Conservation (phyloP, 2,797 vertebrate genomes). For the Anguilla megastoma region DNA sequence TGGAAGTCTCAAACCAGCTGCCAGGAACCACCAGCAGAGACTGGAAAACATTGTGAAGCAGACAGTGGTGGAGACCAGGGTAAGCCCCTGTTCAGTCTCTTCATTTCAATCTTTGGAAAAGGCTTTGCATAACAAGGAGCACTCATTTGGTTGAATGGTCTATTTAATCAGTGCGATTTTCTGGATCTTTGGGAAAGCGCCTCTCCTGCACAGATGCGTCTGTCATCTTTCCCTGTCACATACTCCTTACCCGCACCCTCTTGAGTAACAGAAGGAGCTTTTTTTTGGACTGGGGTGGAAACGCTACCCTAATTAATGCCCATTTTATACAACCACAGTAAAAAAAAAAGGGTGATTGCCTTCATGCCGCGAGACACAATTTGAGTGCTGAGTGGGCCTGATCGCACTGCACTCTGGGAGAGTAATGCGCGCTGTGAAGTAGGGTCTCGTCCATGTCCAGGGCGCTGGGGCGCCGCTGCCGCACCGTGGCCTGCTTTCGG, state of each 20-base stretch:
- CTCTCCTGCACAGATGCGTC: not conserved
- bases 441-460: not conserved
- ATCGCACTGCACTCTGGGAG: not conserved
- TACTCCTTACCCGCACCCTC: conserved; percentile 8
- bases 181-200: not conserved
- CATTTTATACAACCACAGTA: conserved; percentile 12
- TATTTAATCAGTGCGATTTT: conserved; percentile 2
- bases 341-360: not conserved
- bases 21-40: conserved; percentile 80
- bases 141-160: not conserved
- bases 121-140: not conserved
- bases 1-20: fast-evolving
- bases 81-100: conserved; percentile 56
- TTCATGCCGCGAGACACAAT: not conserved
- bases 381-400: not conserved
- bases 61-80: conserved; percentile 74
- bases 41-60: conserved; percentile 81
- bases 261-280: not conserved
- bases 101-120: not conserved
- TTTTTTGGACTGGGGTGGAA: not conserved
- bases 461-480: not conserved
- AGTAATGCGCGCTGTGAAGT: not conserved
- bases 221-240: not conserved
- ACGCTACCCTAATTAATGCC: conserved; percentile 20
- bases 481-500: not conserved